Conservation (phyloP, 2,113 vertebrate species). For the Cranoglanis bouderius region DNA sequence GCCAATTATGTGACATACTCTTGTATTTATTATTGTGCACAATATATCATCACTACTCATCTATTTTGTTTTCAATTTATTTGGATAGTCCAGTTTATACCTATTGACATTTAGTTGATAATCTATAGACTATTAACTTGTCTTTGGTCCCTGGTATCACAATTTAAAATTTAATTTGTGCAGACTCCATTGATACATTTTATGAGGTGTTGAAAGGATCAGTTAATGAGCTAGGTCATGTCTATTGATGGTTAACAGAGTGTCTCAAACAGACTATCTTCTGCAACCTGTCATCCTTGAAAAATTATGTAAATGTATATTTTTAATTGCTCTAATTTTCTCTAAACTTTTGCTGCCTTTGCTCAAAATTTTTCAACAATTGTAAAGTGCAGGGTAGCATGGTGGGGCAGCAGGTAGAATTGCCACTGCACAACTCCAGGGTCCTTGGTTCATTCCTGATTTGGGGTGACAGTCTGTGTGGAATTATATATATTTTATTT, state of each 20-base stretch:
- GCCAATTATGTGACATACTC: background rate
- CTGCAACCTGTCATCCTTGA: background rate
- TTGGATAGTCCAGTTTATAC: background rate
- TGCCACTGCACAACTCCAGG: background rate
- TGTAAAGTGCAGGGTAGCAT: background rate
- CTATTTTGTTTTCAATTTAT: background rate
- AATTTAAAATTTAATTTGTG: no score
- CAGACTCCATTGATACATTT: no score
- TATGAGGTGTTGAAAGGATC: background rate
- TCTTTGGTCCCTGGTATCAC: background rate
- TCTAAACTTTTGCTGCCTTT: background rate
- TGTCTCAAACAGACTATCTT: background rate
- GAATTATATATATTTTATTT: background rate
- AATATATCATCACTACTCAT: background rate
- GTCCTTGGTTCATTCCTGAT: background rate
- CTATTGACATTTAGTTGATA: background rate
- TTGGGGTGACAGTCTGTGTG: background rate
- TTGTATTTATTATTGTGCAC: background rate
- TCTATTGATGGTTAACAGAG: background rate
- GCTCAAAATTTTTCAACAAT: background rate
- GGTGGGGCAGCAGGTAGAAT: background rate
- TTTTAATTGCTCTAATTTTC: background rate
- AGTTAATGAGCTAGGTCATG: background rate
- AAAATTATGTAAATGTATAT: background rate
- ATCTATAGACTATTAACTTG: background rate